Percentiles rank a stretch among this genome's conserved stretches.
Conservation (phyloP, 2,797 vertebrate genomes). For the Etheostoma perlongum region DNA sequence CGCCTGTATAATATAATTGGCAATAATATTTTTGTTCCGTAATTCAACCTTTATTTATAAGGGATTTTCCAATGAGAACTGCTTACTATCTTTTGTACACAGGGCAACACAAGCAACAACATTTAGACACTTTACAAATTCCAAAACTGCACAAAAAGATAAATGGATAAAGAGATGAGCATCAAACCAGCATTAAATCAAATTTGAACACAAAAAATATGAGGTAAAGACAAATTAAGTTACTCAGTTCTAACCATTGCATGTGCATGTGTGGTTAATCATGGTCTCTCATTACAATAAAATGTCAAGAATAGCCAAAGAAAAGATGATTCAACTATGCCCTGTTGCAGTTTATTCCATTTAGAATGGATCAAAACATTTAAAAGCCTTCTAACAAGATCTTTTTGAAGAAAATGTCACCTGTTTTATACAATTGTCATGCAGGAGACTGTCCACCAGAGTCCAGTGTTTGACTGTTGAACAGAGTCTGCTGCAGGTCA, state of each 20-base stretch:
- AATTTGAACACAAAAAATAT: not conserved
- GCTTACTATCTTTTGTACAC: not conserved
- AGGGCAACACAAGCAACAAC: not conserved
- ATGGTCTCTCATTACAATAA: not conserved
- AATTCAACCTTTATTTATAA: not conserved
- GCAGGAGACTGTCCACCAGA: constrained; percentile 75
- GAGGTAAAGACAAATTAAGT: not conserved
- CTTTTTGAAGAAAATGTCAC: not conserved
- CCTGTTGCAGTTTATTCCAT: not conserved
- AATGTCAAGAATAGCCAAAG: not conserved
- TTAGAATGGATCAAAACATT: not conserved
- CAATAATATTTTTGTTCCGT: not conserved
- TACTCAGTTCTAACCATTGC: not conserved
- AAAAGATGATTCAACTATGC: not conserved
- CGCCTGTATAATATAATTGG: not conserved
- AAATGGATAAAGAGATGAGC: not conserved
- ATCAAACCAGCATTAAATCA: not conserved
- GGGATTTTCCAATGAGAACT: not conserved
- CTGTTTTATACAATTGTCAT: constrained; percentile 60
- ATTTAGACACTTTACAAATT: not conserved
- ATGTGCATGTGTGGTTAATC: not conserved
- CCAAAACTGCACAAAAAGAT: not conserved
- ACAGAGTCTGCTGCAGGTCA: constrained; percentile 54
- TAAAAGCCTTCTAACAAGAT: not conserved
- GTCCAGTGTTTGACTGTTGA: constrained; percentile 79